phyloP scores from a whole-genome alignment of 2,888 invertebrate genomes.

The Drosophila setosimentum region DNA sequence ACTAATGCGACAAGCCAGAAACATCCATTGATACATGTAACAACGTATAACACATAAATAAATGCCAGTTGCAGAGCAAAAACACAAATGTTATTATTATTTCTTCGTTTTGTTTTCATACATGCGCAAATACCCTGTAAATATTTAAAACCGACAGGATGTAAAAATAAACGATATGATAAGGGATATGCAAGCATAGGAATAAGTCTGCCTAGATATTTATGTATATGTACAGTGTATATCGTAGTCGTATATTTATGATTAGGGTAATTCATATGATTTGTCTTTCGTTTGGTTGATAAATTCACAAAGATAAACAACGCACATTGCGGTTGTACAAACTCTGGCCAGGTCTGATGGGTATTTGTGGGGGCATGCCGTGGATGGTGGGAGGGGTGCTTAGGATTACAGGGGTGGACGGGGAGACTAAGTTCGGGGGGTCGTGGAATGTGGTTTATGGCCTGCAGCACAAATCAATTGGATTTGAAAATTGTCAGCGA shows the following conservation, averaged over 20 bases:
- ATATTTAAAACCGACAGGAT: not conserved
- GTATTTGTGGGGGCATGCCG: not conserved
- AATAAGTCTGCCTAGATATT: not conserved
- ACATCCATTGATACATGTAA: constrained; percentile 64
- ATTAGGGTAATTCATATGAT: not conserved
- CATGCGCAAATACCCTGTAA: constrained; percentile 7
- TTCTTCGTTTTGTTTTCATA: constrained; percentile 15
- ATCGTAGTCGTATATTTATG: not conserved
- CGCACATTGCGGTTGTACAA: constrained; percentile 66
- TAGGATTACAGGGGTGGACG: not conserved
- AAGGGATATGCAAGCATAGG: not conserved
- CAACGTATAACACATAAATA: constrained; percentile 70
- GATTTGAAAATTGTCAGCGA: constrained; percentile 79
- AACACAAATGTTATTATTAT: constrained; percentile 58
- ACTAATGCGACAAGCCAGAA: constrained; percentile 73
- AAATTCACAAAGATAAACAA: constrained; percentile 72
- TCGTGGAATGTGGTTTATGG: constrained; percentile 35
- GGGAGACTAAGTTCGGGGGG: not conserved
- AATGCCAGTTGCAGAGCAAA: constrained; percentile 56
- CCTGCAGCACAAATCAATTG: constrained; percentile 79
- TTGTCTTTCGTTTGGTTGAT: constrained; percentile 41
- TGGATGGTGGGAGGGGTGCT: no score
- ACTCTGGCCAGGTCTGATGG: constrained; percentile 22
- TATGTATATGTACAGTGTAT: constrained; percentile 14
- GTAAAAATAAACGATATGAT: not conserved